These are phyloP conservation scores for Pipistrellus pipistrellus DNA, from an alignment of 2,797 vertebrate species.

Conservation along the genomic window DNA sequence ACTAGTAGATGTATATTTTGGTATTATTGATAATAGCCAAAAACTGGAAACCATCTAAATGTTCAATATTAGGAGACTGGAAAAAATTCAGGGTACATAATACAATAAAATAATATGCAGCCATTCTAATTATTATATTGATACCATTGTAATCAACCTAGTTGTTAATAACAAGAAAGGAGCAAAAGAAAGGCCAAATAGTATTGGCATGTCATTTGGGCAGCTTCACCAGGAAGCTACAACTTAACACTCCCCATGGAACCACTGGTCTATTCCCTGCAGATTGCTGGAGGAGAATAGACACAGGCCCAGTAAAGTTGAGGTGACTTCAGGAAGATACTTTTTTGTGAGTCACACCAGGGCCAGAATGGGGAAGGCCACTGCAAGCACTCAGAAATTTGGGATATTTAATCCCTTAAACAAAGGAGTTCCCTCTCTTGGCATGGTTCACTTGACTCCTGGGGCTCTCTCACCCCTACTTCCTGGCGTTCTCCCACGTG, in stretches of 20 bases:
- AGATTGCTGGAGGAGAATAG: no score
- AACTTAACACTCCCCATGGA: not conserved
- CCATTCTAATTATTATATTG: constrained; percentile 6
- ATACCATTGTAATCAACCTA: not conserved
- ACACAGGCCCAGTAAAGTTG: no score
- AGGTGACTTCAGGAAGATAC: no score
- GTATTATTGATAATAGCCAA: not conserved
- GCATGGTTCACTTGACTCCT: no score
- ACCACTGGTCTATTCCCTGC: no score
- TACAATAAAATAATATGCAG: not conserved
- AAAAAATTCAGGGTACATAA: not conserved
- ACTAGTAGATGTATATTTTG: not conserved
- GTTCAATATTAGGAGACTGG: not conserved
- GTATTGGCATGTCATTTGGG: not conserved
- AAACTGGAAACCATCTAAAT: constrained; percentile 16
- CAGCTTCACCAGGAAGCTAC: not conserved
- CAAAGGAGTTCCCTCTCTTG: no score
- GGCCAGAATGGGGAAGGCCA: no score
- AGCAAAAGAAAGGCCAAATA: not conserved
- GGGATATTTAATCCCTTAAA: no score
- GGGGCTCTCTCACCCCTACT: no score
- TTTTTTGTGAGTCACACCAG: no score
- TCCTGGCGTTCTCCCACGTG: no score
- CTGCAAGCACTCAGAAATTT: no score
- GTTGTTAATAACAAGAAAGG: not conserved